Evolutionary conservation across 2,797 vertebrate species (phyloP).

Genomic region (Masticophis lateralis): DNA sequence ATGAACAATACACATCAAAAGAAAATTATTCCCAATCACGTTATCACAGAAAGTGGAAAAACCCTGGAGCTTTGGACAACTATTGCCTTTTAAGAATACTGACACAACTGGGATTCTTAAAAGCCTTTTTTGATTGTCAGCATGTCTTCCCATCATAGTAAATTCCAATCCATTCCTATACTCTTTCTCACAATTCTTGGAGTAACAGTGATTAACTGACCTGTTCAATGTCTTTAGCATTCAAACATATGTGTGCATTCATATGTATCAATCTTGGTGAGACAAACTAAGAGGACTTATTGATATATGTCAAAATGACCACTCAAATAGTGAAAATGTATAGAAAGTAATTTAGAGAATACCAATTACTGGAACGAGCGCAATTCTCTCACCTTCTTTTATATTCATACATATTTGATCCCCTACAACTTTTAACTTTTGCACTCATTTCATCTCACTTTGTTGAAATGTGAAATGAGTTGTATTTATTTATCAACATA

Average conservation of each 20-base stretch:
- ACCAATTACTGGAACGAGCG: not conserved
- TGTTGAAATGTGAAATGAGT: not conserved
- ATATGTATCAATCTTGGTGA: constrained; percentile 1
- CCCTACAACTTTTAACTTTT: not conserved
- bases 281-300: not conserved
- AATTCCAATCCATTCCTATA: not conserved
- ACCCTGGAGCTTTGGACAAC: accelerated
- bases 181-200: not conserved
- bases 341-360: not conserved
- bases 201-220: constrained; percentile 9
- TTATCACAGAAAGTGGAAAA: constrained; percentile 28
- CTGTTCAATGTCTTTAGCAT: not conserved
- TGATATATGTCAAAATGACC: not conserved
- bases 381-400: not conserved
- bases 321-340: not conserved
- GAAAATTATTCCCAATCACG: not conserved
- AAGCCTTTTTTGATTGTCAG: not conserved
- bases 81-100: constrained; percentile 3
- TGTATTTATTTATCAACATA: not conserved
- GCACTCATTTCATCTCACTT: not conserved
- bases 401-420: not conserved
- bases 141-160: not conserved
- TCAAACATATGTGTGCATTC: not conserved
- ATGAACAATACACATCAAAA: constrained; percentile 21
- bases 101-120: not conserved